Evolutionary conservation across 1,140 invertebrate genomes (phyloP), one percentile per base, ranked within the genome.

Genomic region (Pararge aegeria): DNA sequence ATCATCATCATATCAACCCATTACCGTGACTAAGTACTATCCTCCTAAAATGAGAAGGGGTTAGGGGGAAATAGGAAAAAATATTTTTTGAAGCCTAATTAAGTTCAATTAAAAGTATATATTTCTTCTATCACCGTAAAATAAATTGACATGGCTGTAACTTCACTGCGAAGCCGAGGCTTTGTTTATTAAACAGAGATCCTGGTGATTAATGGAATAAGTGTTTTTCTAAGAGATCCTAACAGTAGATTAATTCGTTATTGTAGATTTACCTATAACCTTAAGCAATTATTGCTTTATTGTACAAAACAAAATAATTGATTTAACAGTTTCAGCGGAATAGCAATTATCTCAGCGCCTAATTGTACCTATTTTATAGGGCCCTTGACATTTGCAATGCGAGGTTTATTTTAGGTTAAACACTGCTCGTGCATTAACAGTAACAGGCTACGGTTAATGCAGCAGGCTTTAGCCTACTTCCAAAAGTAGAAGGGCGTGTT

Each of bases 381-480:
- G 7, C 7, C 48, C 48, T 29, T 50, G 48, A 50, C 48, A 50
- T 50, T 50, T 50, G 27, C 20, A 29, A 13, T 50, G 10, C 5
- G 48, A 13, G 48, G 13, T 50, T 13, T 24, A 50, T 50, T 50
- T 29, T 19, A 19, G 24, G 15, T 18, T 6, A 50, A 7, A 7
- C n/a, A 19, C 6, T 2, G 15, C 48, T 13, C 48, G 48, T 50
- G 48, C 15, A 15, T 15, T 50, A 10, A 10, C 18, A 16, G 15
- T 18, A 0, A 15, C 12, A n/a, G 13, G 34, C 12, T 5, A 13
- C 10, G 12, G 10, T 38, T 38, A 1, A n/a, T n/a, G n/a, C n/a
- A n/a, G n/a, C 24, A 7, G 24, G 24, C 24, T 24, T 4, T 24
- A 4, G 12, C 3, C 34, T 3, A 10, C 34, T 37, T 12, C 10